Base-by-base conservation (phyloP, 2,888 invertebrate species). In the Prosopocoilus inquinatus region DNA sequence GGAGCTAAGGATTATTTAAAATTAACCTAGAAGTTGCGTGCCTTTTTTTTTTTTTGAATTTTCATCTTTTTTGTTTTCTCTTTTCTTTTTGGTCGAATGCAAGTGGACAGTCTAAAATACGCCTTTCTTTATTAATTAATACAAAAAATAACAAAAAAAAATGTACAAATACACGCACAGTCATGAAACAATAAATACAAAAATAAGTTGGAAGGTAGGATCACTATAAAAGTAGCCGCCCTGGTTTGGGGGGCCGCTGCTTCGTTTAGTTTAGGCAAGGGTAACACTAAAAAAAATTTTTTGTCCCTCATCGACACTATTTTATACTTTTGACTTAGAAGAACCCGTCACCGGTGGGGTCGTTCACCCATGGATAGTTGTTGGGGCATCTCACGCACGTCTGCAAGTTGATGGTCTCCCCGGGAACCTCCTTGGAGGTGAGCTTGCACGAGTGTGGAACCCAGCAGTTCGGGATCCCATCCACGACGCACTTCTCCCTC, bases 321-420 rank as follows among this genome's bases (percentile, higher is more conserved):
- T 56, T 55, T 53, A 39, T 50, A 58, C 41, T 66, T n/a, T n/a
- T 80, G 80, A 81, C 81, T 84, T 90, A 94, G 84, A 89, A 92
- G 85, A 89, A 91, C 78, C 90, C 91, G 74, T 91, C 91, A 68
- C 91, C 91, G 68, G 90, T 90, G 61, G 94, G 94, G 80, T 95
- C 94, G 76, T 91, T 91, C 72, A 94, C 78, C 95, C 95, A 95
- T 70, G 95, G 95, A 81, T 94, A 95, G 78, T 94, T 94, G 79
- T 90, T 90, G 67, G 95, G 95, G 79, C 95, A 95, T 75, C 94
- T 85, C 69, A 94, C 87, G 79, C 95, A 95, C 53, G 94, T 94
- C 79, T 94, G 94, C 64, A 95, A 83, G 77, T 94, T 93, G 78
- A 94, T 88, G 65, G 94, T 95, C 79, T 95, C 94, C 55, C 94